Evolutionary conservation across 1,140 invertebrate genomes (phyloP).

Genomic region (Meloidogyne hapla): DNA sequence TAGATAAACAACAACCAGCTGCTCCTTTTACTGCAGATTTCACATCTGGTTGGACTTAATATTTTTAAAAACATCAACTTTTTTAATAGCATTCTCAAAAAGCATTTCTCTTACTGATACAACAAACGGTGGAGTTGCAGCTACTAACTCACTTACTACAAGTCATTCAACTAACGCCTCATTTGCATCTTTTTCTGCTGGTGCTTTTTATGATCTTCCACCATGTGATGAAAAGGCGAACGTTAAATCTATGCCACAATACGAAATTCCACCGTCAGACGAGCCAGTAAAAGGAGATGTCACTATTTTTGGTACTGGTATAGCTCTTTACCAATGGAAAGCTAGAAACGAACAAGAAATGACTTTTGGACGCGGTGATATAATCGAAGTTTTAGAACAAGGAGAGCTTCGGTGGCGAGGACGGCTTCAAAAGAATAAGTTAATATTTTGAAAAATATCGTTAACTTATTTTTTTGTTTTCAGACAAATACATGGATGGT

Average conservation of each 20-base stretch:
- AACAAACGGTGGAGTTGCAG: constrained; percentile 9
- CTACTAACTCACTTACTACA: neutral
- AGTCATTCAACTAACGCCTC: constrained; percentile 7
- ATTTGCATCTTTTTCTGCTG: constrained; percentile 5
- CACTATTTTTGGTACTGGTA: constrained; percentile 61
- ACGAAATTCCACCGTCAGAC: constrained; percentile 12
- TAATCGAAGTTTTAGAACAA: constrained; percentile 72
- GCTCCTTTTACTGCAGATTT: constrained; percentile 1
- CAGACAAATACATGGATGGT: constrained; percentile 70
- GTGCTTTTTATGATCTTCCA: constrained; percentile 48
- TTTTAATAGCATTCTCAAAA: constrained; percentile 28
- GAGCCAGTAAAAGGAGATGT: constrained; percentile 17
- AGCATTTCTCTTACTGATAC: constrained; percentile 27
- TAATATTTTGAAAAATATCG: neutral
- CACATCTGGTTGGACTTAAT: neutral
- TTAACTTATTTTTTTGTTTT: neutral
- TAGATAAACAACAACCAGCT: neutral
- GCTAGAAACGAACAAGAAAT: constrained; percentile 73
- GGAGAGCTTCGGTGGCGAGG: constrained; percentile 76
- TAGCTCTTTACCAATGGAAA: constrained; percentile 72
- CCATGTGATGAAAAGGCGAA: constrained; percentile 26
- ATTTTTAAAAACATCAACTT: neutral
- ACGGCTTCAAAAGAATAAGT: constrained; percentile 64
- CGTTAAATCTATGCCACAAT: constrained; percentile 13
- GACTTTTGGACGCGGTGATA: constrained; percentile 73